Base-by-base conservation (phyloP, 2,888 invertebrate species). In the Rhamnusium bicolor region DNA sequence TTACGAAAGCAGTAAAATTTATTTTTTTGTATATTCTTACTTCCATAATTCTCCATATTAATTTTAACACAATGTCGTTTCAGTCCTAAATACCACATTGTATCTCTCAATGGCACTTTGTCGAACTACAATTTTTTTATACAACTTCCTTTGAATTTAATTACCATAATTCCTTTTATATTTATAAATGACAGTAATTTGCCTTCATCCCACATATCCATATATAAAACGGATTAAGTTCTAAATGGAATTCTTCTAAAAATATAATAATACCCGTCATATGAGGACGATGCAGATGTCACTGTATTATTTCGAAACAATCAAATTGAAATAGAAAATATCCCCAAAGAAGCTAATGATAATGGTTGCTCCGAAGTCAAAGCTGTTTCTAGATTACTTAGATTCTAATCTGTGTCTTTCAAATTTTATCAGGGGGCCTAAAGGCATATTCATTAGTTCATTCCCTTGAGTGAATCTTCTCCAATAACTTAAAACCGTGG, bases 271-370 rank as follows among this genome's bases (percentile, higher is more conserved):
- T 62, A 27, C 27, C 53, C 7, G 53, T 65, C 65, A 65, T 29
- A 29, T 24, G 77, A 74, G n/a, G n/a, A n/a, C n/a, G 75, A 68
- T 67, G 74, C 77, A 77, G 75, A 77, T 77, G 77, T 79, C 79
- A 76, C 62, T 72, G 69, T 69, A 75, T 77, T 75, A 77, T 79
- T 77, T 69, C 68, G 73, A 58, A 79, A 80, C 78, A 81, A 78
- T 77, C 74, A 71, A 63, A 66, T 74, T 79, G 78, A 81, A 82
- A 82, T 82, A 62, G 40, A 61, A 61, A 61, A 67, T 47, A 51
- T 63, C 40, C 14, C 16, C 19, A 62, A 53, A 61, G 24, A 6
- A 66, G 6, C 65, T 32, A 65, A 51, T 65, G 65, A 65, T 65
- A 65, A 53, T 53, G 53, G 65, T 32, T 53, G 65, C 29, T 51